Conservation (phyloP, 2,888 invertebrate species). For the Tinea pellionella region DNA sequence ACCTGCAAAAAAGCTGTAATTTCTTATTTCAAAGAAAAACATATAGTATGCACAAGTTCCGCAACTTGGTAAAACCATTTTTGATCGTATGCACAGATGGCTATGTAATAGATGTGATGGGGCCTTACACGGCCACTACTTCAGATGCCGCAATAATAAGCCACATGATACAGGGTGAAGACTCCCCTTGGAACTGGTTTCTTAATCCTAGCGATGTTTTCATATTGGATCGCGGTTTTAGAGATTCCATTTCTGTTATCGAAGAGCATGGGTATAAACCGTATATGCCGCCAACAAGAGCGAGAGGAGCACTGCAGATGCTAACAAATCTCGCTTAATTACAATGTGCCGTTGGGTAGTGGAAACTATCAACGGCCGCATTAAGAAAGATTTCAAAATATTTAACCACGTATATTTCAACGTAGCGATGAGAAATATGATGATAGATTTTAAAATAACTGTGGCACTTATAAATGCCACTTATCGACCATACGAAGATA, state of each 20-base stretch:
- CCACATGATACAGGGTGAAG: slow-evolving; percentile 1
- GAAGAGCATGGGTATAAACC: background rate
- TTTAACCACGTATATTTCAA: slow-evolving; percentile 7
- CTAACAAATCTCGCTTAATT: background rate
- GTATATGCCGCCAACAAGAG: background rate
- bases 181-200: slow-evolving; percentile 13
- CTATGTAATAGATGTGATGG: slow-evolving; percentile 20
- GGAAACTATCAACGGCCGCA: background rate
- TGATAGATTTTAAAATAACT: background rate
- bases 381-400: slow-evolving; percentile 13
- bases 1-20: slow-evolving; percentile 17
- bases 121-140: slow-evolving; percentile 20
- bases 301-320: background rate
- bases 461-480: slow-evolving; percentile 3
- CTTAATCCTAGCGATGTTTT: slow-evolving; percentile 12
- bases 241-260: slow-evolving; percentile 12
- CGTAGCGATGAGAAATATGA: background rate
- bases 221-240: slow-evolving; percentile 14
- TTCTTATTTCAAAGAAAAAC: slow-evolving; percentile 19
- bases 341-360: slow-evolving; percentile 2
- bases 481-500: background rate
- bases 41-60: slow-evolving; percentile 21
- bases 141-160: slow-evolving; percentile 18
- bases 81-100: slow-evolving; percentile 20
- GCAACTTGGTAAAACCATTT: slow-evolving; percentile 23